Conservation (phyloP, 2,888 invertebrate species). For the Trachelus tabidus region DNA sequence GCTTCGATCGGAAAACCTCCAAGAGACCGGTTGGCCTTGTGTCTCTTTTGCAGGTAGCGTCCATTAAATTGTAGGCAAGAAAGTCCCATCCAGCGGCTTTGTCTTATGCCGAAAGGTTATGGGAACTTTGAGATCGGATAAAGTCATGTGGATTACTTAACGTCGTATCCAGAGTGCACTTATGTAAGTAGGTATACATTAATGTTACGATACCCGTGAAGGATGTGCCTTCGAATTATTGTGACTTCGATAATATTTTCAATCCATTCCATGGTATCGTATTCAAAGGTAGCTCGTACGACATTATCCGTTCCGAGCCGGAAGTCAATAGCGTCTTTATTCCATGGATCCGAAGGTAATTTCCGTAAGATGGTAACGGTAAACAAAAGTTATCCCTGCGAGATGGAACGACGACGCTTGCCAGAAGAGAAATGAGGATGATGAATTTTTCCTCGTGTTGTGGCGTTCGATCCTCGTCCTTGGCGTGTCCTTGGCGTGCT, state of each 20-base stretch:
- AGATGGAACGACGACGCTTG: not conserved
- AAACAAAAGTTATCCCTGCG: not conserved
- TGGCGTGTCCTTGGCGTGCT: slow-evolving; percentile 47
- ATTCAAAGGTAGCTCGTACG: not conserved
- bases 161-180: not conserved
- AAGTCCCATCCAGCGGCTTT: not conserved
- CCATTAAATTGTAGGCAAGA: not conserved
- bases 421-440: slow-evolving; percentile 2
- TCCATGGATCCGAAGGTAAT: not conserved
- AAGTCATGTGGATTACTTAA: not conserved
- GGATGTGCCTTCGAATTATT: not conserved
- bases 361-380: not conserved
- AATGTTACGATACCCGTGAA: not conserved
- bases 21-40: slow-evolving; percentile 7
- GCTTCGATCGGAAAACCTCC: not conserved
- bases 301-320: not conserved
- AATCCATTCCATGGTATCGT: not conserved
- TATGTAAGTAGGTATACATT: not conserved
- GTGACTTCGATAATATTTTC: not conserved
- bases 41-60: not conserved
- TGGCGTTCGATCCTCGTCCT: slow-evolving; percentile 32
- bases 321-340: not conserved
- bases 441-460: slow-evolving; percentile 17
- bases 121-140: not conserved
- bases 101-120: not conserved